Evolutionary conservation across 2,797 vertebrate species (phyloP).

Genomic region (Spheniscus humboldti): DNA sequence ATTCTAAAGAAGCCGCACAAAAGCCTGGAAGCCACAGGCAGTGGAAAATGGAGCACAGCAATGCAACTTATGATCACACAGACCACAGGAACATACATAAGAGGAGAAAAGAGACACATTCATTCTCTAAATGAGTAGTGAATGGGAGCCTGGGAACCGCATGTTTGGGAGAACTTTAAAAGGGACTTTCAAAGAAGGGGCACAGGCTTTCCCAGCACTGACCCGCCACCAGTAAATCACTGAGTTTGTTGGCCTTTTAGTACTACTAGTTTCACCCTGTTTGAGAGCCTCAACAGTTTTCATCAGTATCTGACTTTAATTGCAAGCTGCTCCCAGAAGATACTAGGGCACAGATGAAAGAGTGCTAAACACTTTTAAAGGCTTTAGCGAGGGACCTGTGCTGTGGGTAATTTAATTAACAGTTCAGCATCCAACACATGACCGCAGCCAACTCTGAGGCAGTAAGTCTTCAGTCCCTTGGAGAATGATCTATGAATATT

Average conservation of each 20-base stretch:
- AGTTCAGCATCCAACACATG: slow-evolving; percentile 35
- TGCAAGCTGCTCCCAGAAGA: slow-evolving; percentile 55
- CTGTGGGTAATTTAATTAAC: slow-evolving; percentile 66
- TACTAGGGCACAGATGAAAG: slow-evolving; percentile 35
- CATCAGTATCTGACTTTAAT: neutral
- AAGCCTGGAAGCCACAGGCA: slow-evolving; percentile 52
- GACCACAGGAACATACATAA: neutral
- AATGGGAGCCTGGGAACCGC: slow-evolving; percentile 16
- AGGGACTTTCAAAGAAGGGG: neutral
- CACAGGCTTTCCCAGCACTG: neutral
- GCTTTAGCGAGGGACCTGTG: slow-evolving; percentile 26
- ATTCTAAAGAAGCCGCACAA: slow-evolving; percentile 50
- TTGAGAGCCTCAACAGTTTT: neutral
- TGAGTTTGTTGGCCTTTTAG: neutral
- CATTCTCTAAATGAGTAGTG: neutral
- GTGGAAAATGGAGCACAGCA: slow-evolving; percentile 36
- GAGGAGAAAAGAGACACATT: neutral
- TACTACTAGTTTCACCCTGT: neutral
- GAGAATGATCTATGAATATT: neutral
- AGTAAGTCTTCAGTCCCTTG: neutral
- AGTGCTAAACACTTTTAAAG: slow-evolving; percentile 24
- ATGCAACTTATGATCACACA: slow-evolving; percentile 22
- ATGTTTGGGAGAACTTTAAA: neutral
- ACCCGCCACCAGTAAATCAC: neutral
- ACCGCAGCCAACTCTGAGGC: slow-evolving; percentile 19